Base-by-base conservation (phyloP, 2,113 vertebrate species). In the Podarcis raffonei region DNA sequence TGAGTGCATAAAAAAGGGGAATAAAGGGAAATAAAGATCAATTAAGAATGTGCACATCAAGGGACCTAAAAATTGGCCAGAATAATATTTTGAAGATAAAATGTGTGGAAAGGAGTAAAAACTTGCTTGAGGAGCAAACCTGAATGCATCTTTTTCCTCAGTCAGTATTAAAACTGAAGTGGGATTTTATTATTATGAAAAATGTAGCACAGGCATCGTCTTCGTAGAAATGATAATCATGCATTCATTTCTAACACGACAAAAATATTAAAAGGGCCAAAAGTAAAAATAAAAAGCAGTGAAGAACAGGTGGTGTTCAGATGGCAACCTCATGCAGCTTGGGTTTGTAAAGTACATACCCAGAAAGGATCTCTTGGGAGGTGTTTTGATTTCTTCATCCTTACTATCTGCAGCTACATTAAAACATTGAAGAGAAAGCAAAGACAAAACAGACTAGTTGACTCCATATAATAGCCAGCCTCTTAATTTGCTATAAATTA, bases 321-420 rank as follows among this genome's bases (percentile, higher is more conserved):
- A 95, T 72, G 59, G 84, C 22, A 87, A 79, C 48, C 87, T 86
- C 95, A 94, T 93, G 96, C 96, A 95, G 76, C 27, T n/a, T 83
- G 92, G 95, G 92, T 90, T 95, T 91, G 91, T 85, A 93, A 53
- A 87, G 96, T 99, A 99, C 99, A 81, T 99, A 99, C 99, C 99
- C 97, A 99, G 96, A 98, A 97, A 99, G 91, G 98, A 96, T 96
- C 97, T 98, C 97, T 97, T 98, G 95, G 98, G 97, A 96, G 98
- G 97, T 93, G 95, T 95, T 98, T 97, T 98, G 98, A 98, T 89
- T 95, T 98, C 99, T 97, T 98, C 99, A 87, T 99, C 98, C 97
- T 99, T 98, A 98, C 95, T 98, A 97, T 99, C 98, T 98, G 98
- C 97, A 78, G 98, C 98, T 97, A 97, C 86, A 93, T 87, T 93